Evolutionary conservation across 1,140 invertebrate genomes (phyloP).

Genomic region (Limonius californicus): DNA sequence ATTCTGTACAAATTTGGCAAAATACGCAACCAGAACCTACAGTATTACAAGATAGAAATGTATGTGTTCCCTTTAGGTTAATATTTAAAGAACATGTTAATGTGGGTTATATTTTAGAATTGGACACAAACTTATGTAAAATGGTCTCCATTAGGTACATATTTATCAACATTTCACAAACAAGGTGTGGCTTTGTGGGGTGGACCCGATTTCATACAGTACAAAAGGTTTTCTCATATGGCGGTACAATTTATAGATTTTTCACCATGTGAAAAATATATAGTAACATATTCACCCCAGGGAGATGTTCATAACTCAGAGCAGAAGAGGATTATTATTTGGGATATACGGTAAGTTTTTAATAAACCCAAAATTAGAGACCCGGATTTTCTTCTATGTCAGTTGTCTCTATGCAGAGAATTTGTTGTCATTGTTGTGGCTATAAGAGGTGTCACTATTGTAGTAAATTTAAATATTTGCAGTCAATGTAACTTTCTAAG

Average conservation of each 20-base stretch:
- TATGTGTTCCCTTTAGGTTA: too few relatives aligned
- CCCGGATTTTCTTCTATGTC: too few relatives aligned
- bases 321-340: constrained; percentile 78
- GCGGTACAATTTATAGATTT: constrained; percentile 96
- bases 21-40: constrained; percentile 85
- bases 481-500: too few relatives aligned
- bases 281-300: constrained; percentile 86
- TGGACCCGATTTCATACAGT: constrained; percentile 87
- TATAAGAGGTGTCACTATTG: too few relatives aligned
- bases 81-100: too few relatives aligned
- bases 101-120: constrained; percentile 57
- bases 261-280: constrained; percentile 95
- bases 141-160: constrained; percentile 97
- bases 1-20: constrained; percentile 81
- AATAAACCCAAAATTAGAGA: too few relatives aligned
- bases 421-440: too few relatives aligned
- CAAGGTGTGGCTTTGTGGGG: constrained; percentile 96
- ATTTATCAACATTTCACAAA: constrained; percentile 92
- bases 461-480: too few relatives aligned
- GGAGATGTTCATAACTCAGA: constrained; percentile 60
- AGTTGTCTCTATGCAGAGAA: too few relatives aligned
- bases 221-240: constrained; percentile 86
- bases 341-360: constrained; percentile 85
- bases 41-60: constrained; percentile 76
- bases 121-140: constrained; percentile 95